A percentile compares a stretch with the other conserved stretches of the same genome.
These are phyloP conservation scores for Papilio polytes DNA, from an alignment of 1,140 invertebrate genomes.

Conservation along the genomic window DNA sequence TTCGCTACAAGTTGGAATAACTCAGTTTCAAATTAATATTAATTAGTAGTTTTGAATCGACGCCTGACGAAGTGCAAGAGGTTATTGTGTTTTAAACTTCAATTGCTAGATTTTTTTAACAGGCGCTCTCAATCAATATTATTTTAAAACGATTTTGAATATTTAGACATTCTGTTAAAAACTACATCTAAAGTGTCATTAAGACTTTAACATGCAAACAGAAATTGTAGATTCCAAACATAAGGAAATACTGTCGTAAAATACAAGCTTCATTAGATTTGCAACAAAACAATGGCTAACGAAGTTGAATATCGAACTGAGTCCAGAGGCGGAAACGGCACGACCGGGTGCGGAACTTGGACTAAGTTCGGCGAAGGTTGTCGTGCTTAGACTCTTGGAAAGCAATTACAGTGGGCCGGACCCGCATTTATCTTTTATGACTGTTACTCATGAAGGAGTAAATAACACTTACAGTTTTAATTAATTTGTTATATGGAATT, in stretches of 20 bases:
- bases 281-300: slow-evolving; percentile 15
- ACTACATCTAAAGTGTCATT: neutral
- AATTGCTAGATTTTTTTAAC: slow-evolving; percentile 11
- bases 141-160: neutral
- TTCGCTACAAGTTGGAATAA: slow-evolving; percentile 32
- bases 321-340: slow-evolving; percentile 14
- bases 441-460: neutral
- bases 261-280: slow-evolving; percentile 2
- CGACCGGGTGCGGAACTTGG: slow-evolving; percentile 5
- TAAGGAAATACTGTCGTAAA: neutral
- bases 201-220: neutral
- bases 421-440: slow-evolving; percentile 21
- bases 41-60: slow-evolving; percentile 16
- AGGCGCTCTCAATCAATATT: neutral
- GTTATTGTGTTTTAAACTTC: neutral
- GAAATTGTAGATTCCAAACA: neutral
- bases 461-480: neutral
- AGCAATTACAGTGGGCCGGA: slow-evolving; percentile 8
- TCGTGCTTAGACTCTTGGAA: slow-evolving; percentile 21
- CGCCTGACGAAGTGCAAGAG: slow-evolving; percentile 18
- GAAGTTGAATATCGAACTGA: slow-evolving; percentile 6
- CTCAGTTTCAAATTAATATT: slow-evolving; percentile 21
- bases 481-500: neutral
- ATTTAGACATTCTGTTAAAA: neutral
- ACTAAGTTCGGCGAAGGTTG: slow-evolving; percentile 5